phyloP scores from a whole-genome alignment of 1,140 invertebrate genomes.

The Brachionus rubens region DNA sequence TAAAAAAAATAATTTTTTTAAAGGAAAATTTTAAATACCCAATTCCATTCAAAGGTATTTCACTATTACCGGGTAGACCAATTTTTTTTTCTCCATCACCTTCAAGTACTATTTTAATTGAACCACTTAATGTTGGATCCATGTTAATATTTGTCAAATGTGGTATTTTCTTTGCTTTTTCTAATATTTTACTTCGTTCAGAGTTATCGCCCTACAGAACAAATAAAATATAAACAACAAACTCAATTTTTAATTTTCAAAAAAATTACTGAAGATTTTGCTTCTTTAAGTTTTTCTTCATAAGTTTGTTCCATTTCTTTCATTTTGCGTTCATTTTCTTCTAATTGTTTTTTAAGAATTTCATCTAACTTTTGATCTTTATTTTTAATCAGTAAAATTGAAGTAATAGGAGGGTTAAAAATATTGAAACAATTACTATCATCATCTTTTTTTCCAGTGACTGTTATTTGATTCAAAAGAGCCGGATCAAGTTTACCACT shows the following conservation, averaged over 20 bases:
- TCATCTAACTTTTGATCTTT: constrained; percentile 49
- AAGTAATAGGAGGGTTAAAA: constrained; percentile 46
- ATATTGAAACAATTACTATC: not conserved
- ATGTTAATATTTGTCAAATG: constrained; percentile 67
- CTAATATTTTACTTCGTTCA: constrained; percentile 53
- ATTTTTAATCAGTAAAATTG: not conserved
- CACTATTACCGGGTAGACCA: constrained; percentile 59
- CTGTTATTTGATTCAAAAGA: constrained; percentile 48
- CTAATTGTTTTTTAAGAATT: constrained; percentile 62
- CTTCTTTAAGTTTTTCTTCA: constrained; percentile 62
- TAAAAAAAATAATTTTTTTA: too few species aligned
- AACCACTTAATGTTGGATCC: constrained; percentile 64
- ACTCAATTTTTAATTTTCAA: not conserved
- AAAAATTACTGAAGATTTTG: constrained; percentile 51
- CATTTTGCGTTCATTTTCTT: constrained; percentile 65
- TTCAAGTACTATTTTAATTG: constrained; percentile 65
- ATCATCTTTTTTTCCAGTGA: constrained; percentile 50
- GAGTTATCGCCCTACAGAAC: constrained; percentile 44
- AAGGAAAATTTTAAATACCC: constrained; percentile 60
- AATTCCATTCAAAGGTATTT: constrained; percentile 64
- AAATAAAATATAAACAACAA: constrained; percentile 58
- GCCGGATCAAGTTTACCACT: constrained; percentile 53
- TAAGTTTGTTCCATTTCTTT: constrained; percentile 64
- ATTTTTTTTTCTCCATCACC: constrained; percentile 65
- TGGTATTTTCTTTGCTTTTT: constrained; percentile 62